These are phyloP conservation scores for Cheilosia pagana DNA, from an alignment of 2,888 invertebrate species.

Conservation along the genomic window DNA sequence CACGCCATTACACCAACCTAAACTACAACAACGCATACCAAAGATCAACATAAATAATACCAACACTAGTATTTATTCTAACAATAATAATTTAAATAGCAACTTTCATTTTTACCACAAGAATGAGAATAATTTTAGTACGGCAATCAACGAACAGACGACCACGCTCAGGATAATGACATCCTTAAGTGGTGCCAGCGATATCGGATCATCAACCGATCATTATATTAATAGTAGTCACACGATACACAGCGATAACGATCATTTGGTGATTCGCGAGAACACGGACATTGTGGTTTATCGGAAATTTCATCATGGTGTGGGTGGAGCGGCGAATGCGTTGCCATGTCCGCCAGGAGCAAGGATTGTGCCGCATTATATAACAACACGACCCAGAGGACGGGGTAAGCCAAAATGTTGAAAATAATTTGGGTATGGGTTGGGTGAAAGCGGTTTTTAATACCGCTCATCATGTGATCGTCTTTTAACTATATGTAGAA, in stretches of 20 bases:
- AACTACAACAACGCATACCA: conserved; percentile 70
- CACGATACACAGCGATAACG: conserved; percentile 77
- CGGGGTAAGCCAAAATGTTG: conserved; percentile 79
- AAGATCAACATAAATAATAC: conserved; percentile 69
- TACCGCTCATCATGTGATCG: conserved; percentile 12
- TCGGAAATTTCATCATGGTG: conserved; percentile 76
- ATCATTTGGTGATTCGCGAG: conserved; percentile 81
- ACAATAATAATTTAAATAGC: conserved; percentile 71
- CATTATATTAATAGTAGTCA: conserved; percentile 76
- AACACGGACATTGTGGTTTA: conserved; percentile 82
- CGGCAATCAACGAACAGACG: conserved; percentile 65
- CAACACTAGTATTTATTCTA: conserved; percentile 73
- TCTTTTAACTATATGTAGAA: neutral
- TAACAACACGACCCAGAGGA: conserved; percentile 78
- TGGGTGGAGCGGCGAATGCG: conserved; percentile 45
- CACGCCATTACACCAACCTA: conserved; percentile 20
- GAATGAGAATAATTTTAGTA: conserved; percentile 71
- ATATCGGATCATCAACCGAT: conserved; percentile 75
- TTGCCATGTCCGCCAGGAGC: conserved; percentile 82
- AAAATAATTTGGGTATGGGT: conserved; percentile 35
- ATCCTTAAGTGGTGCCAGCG: conserved; percentile 60
- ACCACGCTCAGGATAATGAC: conserved; percentile 73
- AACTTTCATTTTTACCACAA: conserved; percentile 71
- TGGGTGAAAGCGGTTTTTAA: conserved; percentile 35
- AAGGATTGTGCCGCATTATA: conserved; percentile 80